Evolutionary conservation across 1,140 invertebrate genomes (phyloP), one percentile per base, ranked within the genome.

Genomic region (Bombus superbus): DNA sequence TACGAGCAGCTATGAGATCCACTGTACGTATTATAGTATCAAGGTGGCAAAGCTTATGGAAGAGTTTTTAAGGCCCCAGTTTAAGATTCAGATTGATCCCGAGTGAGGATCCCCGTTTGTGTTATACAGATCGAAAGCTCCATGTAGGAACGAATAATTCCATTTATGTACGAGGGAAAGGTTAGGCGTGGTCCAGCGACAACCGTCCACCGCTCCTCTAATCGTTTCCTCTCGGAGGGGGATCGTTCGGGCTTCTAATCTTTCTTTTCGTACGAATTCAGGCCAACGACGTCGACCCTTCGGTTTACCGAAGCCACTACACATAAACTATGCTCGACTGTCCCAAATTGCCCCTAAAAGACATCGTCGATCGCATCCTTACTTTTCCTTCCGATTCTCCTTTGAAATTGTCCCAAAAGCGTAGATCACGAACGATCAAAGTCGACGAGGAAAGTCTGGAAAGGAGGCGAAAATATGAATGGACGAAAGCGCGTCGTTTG

Each of bases 191-290:
- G 85, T 80, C 62, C 72, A 35, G 75, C 42, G 57, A 83, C 59
- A 75, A 83, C 40, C 57, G 73, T 73, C 77, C 71, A 40, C 64
- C 64, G 44, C 13, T 82, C 79, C 32, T 86, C 73, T 82, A 83
- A 86, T 82, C 80, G 72, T 82, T 81, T 86, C 47, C 47, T 82
- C 72, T 85, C 57, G 32, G 68, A 85, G 83, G 83, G 57, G 77
- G 77, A 73, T 81, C 77, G 77, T 28, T 28, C 42, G 28, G 69
- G 25, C 57, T 71, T 80, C 66, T 77, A 78, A 85, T 85, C 83
- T 72, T 81, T 85, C 78, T 85, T 85, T 74, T 81, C 77, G 77
- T 85, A 85, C 78, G 78, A 81, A 85, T 81, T 42, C 83, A 32
- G 57, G 42, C 59, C 69, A 81, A 68, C 69, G 83, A 69, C 69